Percentiles rank a stretch among this genome's conserved stretches.
Evolutionary conservation across 2,113 vertebrate species (phyloP).

Genomic region (Nestor notabilis): DNA sequence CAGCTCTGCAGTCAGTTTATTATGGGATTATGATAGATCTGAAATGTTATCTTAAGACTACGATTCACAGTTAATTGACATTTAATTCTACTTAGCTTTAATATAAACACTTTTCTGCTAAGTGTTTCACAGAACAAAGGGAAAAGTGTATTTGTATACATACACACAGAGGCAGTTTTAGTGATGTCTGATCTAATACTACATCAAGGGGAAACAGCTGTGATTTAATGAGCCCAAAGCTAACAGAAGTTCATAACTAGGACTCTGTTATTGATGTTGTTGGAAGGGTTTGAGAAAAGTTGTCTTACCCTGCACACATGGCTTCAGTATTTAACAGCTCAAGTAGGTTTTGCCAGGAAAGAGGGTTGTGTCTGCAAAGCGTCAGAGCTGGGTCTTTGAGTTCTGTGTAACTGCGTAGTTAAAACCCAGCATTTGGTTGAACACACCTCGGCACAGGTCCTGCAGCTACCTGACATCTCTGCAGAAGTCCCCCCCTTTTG

Average conservation of each 20-base stretch:
- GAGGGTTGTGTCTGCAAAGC: background rate
- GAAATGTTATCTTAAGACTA: background rate
- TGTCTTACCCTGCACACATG: background rate
- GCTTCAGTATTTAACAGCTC: background rate
- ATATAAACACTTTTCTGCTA: background rate
- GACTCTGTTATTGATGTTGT: background rate
- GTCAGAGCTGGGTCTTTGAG: background rate
- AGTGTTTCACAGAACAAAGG: constrained; percentile 18
- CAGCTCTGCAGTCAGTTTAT: background rate
- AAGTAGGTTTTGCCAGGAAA: background rate
- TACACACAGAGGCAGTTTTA: background rate
- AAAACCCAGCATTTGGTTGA: background rate
- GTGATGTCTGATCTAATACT: background rate
- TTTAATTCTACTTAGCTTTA: constrained; percentile 8
- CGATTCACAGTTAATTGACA: constrained; percentile 23
- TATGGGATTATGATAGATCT: background rate
- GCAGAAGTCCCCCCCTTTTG: background rate
- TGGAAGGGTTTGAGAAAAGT: constrained; percentile 6
- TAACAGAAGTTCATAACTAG: background rate
- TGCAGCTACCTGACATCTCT: background rate
- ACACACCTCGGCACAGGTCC: background rate
- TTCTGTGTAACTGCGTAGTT: background rate
- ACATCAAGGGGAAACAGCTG: constrained; percentile 9
- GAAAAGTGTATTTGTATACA: background rate
- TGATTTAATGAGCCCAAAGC: background rate